Conservation (phyloP, 2,888 invertebrate species). For the Scrobipalpa atriplicella region DNA sequence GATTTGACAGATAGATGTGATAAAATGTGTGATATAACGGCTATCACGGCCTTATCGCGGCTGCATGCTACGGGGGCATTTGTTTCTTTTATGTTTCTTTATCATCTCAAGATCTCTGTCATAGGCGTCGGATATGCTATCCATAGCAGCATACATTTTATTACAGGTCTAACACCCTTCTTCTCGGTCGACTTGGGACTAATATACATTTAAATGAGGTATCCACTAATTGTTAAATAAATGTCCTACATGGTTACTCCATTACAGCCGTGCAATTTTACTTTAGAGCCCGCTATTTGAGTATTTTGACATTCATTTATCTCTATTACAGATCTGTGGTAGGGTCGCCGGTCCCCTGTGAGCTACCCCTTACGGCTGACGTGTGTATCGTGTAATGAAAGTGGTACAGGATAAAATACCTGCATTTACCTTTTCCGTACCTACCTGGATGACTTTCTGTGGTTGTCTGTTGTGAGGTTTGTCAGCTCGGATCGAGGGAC, state of each 20-base stretch:
- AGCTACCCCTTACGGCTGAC: constrained; percentile 37
- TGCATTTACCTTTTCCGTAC: background rate
- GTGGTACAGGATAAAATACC: background rate
- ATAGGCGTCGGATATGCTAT: too few relatives aligned
- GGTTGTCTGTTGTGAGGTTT: too few relatives aligned
- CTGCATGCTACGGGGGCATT: too few relatives aligned
- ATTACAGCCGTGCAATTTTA: constrained; percentile 75
- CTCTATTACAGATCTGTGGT: constrained; percentile 73
- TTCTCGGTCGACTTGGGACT: background rate
- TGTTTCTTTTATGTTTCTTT: too few relatives aligned
- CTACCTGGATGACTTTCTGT: too few relatives aligned
- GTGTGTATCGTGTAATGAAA: constrained; percentile 37
- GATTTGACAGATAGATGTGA: too few relatives aligned
- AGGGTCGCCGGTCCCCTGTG: constrained; percentile 61
- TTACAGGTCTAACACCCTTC: constrained; percentile 4
- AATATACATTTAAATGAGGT: constrained; percentile 22
- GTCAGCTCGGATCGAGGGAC: too few relatives aligned
- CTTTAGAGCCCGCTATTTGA: constrained; percentile 67
- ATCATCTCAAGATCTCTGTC: too few relatives aligned
- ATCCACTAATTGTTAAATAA: constrained; percentile 67
- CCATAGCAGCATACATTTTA: background rate
- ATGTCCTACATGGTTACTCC: constrained; percentile 77
- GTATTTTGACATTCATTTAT: constrained; percentile 79
- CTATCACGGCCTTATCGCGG: too few relatives aligned
- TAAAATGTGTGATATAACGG: too few relatives aligned